A percentile compares a stretch with the other conserved stretches of the same genome.
These are phyloP conservation scores for Anolis sagrei DNA, from an alignment of 2,113 vertebrate genomes.

Conservation along the genomic window DNA sequence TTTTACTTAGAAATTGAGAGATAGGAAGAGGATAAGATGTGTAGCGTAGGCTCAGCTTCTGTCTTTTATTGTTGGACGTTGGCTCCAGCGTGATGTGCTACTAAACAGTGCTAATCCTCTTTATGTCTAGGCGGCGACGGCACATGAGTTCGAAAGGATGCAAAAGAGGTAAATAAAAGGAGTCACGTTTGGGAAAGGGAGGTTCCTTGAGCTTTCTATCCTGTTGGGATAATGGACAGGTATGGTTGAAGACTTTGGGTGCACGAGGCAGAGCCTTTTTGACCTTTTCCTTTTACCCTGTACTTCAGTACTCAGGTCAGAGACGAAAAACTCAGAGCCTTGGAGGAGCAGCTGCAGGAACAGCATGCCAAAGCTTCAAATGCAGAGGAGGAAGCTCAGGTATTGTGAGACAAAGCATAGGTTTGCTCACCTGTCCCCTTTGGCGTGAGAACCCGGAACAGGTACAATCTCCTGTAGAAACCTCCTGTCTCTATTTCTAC, in stretches of 20 bases:
- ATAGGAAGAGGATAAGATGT: constrained; percentile 40
- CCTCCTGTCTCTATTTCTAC: too few relatives aligned
- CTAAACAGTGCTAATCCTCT: constrained; percentile 68
- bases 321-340: constrained; percentile 80
- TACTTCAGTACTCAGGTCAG: constrained; percentile 73
- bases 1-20: constrained; percentile 13
- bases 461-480: too few relatives aligned
- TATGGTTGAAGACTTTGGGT: background rate
- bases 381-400: constrained; percentile 80
- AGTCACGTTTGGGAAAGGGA: constrained; percentile 40
- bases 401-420: constrained; percentile 36
- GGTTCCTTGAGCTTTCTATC: background rate
- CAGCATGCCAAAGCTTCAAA: constrained; percentile 69
- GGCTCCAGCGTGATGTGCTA: constrained; percentile 60
- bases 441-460: background rate
- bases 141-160: constrained; percentile 80
- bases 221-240: background rate
- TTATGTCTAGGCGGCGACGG: constrained; percentile 75
- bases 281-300: constrained; percentile 35
- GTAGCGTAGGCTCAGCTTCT: constrained; percentile 52
- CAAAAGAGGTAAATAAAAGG: constrained; percentile 79
- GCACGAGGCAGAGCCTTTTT: background rate
- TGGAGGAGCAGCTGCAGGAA: constrained; percentile 79
- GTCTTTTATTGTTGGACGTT: constrained; percentile 59
- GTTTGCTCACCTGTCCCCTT: too few relatives aligned